Base-by-base conservation (phyloP, 2,888 invertebrate species). In the Acleris cristana region DNA sequence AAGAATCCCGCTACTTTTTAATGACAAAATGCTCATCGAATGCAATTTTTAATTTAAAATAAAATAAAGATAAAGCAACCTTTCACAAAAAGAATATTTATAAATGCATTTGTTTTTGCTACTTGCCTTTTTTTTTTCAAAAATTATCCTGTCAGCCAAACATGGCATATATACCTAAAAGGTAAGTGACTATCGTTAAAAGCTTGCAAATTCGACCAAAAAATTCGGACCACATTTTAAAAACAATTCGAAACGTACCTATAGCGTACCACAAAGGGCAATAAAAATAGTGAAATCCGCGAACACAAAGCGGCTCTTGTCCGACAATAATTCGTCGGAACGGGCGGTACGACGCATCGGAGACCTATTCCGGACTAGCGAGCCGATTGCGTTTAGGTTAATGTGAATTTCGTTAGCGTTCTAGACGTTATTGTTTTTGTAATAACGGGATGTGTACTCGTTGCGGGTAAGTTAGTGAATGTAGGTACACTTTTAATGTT, bases 321-420 rank as follows among this genome's bases (percentile, higher is more conserved):
- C 73, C 68, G 73, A 72, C 79, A 75, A 83, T 83, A 84, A 84
- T 85, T 85, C 81, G 80, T 79, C 69, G 73, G 71, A 79, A 78
- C 78, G 76, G 74, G 72, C 71, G 64, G 59, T 72, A 72, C 74
- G 74, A 76, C 76, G 78, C 75, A 71, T 69, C 69, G 72, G 70
- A 72, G 70, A 74, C 76, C 71, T 78, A 80, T 78, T 81, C 76
- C 49, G 73, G 10, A 65, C 67, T 69, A 48, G 62, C 51, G 21
- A 16, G 53, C 44, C 56, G 62, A 58, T 67, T 67, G 62, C 58
- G 67, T 63, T 67, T 67, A 58, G 40, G 34, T 58, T 57, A 63
- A 63, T 61, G 66, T 62, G 57, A 49, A 53, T 54, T 63, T 62
- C 23, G 21, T 23, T 48, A 23, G 45, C 57, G 19, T 48, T 58